Evolutionary conservation across 2,797 vertebrate genomes (phyloP).

Genomic region (Hafferia zeledoni): DNA sequence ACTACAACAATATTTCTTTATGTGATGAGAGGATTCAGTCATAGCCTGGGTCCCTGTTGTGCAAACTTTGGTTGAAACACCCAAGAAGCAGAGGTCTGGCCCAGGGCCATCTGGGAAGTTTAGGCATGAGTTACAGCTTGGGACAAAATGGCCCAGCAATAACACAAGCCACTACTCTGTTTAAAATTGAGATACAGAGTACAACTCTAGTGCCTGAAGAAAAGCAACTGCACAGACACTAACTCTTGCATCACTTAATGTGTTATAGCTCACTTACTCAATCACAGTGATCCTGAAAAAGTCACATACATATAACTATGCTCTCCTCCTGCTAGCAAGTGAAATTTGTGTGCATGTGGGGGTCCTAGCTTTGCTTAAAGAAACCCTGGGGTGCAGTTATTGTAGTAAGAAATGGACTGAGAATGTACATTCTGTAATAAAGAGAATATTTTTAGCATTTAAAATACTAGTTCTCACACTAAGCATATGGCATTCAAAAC

Average conservation of each 20-base stretch:
- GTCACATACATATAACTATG: neutral
- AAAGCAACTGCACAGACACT: neutral
- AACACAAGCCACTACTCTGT: neutral
- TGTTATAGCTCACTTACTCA: neutral
- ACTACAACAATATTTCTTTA: neutral
- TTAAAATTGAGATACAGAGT: constrained; percentile 40
- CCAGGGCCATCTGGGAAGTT: neutral
- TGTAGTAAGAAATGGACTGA: constrained; percentile 25
- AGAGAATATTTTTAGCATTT: neutral
- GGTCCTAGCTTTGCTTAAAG: neutral
- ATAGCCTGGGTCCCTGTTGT: neutral
- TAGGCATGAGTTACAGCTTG: neutral
- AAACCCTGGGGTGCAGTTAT: neutral
- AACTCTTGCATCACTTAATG: constrained; percentile 12
- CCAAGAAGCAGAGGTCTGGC: neutral
- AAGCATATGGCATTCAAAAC: neutral
- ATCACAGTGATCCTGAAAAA: neutral
- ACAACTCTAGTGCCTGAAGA: neutral
- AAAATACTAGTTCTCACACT: neutral
- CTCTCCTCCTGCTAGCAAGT: neutral
- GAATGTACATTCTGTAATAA: neutral
- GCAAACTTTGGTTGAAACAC: neutral
- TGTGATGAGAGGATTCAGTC: neutral
- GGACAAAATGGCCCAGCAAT: neutral
- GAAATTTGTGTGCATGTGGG: neutral